Conservation (phyloP, 2,113 vertebrate genomes). For the Serinus canaria region DNA sequence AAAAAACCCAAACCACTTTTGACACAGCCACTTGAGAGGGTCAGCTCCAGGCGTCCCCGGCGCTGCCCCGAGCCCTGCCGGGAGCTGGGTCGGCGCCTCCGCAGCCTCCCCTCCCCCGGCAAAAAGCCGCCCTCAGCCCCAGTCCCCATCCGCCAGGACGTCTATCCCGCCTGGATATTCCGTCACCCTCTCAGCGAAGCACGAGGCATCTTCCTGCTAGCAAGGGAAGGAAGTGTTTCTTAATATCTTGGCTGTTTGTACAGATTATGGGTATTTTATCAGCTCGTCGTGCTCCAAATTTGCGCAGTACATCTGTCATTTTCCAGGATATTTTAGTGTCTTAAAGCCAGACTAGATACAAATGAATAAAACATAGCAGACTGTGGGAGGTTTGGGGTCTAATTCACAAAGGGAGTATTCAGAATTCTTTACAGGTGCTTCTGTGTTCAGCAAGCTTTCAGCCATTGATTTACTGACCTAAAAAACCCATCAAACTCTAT, state of each 20-base stretch:
- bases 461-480: constrained; percentile 74
- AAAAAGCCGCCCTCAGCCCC: not conserved
- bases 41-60: not conserved
- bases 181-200: not conserved
- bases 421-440: constrained; percentile 71
- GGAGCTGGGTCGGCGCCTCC: not conserved
- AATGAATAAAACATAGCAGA: constrained; percentile 25
- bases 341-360: not conserved
- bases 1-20: not conserved
- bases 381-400: constrained; percentile 38
- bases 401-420: constrained; percentile 60
- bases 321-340: not conserved
- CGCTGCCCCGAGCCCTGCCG: not conserved
- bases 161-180: rapidly evolving
- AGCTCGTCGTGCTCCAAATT: not conserved
- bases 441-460: constrained; percentile 66
- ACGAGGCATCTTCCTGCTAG: not conserved
- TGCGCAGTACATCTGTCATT: not conserved
- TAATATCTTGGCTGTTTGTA: not conserved
- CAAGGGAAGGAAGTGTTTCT: not conserved
- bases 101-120: not conserved
- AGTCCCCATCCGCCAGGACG: not conserved
- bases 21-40: not conserved
- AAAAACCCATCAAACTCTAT: constrained; percentile 67
- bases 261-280: not conserved